A percentile compares a stretch with the other conserved stretches of the same genome.
Conservation (phyloP, 2,888 invertebrate genomes). For the Chymomyza amoena region DNA sequence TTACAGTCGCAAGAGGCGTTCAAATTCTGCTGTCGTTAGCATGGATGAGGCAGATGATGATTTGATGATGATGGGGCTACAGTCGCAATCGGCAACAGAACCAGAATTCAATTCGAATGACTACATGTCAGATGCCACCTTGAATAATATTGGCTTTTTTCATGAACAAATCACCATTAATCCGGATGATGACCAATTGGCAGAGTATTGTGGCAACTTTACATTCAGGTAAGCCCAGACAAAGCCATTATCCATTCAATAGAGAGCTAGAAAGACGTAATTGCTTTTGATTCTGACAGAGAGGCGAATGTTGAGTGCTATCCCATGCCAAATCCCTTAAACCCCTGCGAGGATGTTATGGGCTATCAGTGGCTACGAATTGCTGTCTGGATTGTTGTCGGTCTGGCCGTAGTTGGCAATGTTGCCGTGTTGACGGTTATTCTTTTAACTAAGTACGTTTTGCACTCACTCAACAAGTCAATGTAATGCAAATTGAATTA, state of each 20-base stretch:
- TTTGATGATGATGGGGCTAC: neutral
- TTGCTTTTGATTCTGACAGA: conserved; percentile 43
- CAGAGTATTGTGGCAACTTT: conserved; percentile 81
- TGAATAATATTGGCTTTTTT: conserved; percentile 74
- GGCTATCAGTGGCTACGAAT: conserved; percentile 88
- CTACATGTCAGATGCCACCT: conserved; percentile 66
- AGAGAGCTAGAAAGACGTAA: neutral
- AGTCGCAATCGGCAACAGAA: neutral
- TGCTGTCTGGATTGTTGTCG: conserved; percentile 92
- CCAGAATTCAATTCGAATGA: conserved; percentile 31
- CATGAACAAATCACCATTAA: conserved; percentile 79
- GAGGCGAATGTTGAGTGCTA: conserved; percentile 83
- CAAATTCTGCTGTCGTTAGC: conserved; percentile 10
- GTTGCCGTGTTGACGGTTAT: conserved; percentile 89
- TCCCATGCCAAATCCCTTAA: conserved; percentile 88
- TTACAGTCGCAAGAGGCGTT: conserved; percentile 24
- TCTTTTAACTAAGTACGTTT: conserved; percentile 80
- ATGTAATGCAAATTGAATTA: neutral
- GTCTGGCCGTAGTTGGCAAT: conserved; percentile 90
- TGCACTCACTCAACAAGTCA: neutral
- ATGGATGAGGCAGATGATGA: conserved; percentile 29
- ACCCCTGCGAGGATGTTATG: conserved; percentile 95
- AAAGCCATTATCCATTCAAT: neutral
- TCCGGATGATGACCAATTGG: conserved; percentile 78
- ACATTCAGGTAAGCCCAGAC: conserved; percentile 74